phyloP scores from a whole-genome alignment of 2,113 vertebrate species.

The Uropsilus gracilis region DNA sequence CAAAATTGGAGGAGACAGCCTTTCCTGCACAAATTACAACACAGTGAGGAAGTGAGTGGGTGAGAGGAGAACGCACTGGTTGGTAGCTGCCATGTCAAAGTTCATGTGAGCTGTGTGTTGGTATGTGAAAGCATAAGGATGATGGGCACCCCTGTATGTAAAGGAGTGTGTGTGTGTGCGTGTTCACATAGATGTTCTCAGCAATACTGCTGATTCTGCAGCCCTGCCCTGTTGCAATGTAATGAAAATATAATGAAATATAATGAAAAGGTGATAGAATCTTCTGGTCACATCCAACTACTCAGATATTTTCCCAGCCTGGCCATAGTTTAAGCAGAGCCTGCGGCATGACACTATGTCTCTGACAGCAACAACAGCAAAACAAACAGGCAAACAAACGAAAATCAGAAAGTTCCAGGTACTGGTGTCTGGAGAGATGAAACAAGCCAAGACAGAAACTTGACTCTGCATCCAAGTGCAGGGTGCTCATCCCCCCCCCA shows the following conservation, averaged over 20 bases:
- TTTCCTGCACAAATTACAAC: not conserved
- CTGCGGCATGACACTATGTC: not conserved
- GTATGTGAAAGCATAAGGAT: not conserved
- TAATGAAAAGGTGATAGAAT: not conserved
- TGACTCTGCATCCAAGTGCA: not conserved
- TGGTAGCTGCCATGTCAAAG: not conserved
- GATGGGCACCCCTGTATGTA: not conserved
- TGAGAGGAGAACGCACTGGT: not conserved
- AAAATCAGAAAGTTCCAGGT: not conserved
- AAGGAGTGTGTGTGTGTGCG: not conserved
- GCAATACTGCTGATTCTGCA: not conserved
- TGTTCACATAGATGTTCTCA: not conserved
- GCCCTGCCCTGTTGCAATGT: not conserved
- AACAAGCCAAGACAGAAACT: not conserved
- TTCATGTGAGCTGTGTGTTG: not conserved
- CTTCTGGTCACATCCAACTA: slow-evolving; percentile 1
- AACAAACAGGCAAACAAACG: no score
- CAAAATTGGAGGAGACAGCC: not conserved
- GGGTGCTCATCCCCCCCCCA: not conserved
- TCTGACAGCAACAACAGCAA: not conserved
- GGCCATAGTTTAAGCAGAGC: not conserved
- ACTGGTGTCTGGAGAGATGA: not conserved
- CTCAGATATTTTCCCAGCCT: not conserved
- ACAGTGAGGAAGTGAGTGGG: not conserved
- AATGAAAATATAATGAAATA: slow-evolving; percentile 9